Conservation (phyloP, 2,113 vertebrate genomes). For the Pao palembangensis region DNA sequence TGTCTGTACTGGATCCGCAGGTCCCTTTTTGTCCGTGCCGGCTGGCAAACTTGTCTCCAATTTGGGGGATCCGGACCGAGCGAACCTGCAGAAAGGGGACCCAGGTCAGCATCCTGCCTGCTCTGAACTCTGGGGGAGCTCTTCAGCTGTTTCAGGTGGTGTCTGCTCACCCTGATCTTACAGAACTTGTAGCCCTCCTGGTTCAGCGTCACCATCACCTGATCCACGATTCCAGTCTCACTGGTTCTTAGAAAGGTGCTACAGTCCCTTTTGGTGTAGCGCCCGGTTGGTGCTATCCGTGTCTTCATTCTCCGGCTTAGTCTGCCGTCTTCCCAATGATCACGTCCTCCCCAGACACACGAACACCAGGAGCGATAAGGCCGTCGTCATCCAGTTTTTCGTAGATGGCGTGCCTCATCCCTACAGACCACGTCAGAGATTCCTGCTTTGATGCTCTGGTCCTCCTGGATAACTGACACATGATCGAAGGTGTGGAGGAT, state of each 20-base stretch:
- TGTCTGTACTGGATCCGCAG: conserved; percentile 98
- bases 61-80: conserved; percentile 96
- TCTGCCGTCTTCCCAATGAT: conserved; percentile 98
- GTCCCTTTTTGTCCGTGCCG: conserved; percentile 98
- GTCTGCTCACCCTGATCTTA: conserved; percentile 91
- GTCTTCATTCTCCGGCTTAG: conserved; percentile 92
- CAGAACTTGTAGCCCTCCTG: conserved; percentile 99
- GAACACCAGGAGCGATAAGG: conserved; percentile 92
- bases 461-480: no score
- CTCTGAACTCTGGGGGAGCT: no score
- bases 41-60: conserved; percentile 98
- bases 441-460: conserved; percentile 28
- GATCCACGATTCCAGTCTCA: conserved; percentile 98
- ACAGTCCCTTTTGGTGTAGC: conserved; percentile 95
- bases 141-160: conserved; percentile 79
- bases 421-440: conserved; percentile 50
- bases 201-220: conserved; percentile 98
- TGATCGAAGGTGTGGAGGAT: neutral
- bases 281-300: conserved; percentile 90
- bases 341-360: conserved; percentile 98
- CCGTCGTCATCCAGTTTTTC: conserved; percentile 98
- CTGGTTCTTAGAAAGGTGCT: conserved; percentile 96
- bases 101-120: neutral
- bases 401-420: conserved; percentile 98
- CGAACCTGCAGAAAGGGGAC: conserved; percentile 85